A percentile compares a stretch with the other conserved stretches of the same genome.
phyloP scores from a whole-genome alignment of 2,113 vertebrate species.

The Thunnus thynnus region DNA sequence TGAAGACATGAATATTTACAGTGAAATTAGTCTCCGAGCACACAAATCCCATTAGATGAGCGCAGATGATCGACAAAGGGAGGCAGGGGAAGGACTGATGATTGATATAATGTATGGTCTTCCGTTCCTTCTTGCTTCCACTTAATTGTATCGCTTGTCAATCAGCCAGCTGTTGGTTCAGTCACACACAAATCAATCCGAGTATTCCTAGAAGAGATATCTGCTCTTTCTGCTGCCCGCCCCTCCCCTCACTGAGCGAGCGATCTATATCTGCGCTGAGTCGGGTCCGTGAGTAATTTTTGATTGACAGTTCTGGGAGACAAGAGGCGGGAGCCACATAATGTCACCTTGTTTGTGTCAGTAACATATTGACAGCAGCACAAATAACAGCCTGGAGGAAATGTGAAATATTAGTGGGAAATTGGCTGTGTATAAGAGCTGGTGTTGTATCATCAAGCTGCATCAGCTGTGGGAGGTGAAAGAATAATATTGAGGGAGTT shows the following conservation, averaged over 20 bases:
- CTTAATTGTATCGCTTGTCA: conserved; percentile 78
- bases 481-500: conserved; percentile 46
- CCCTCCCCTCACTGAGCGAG: conserved; percentile 25
- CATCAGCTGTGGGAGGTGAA: conserved; percentile 41
- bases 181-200: conserved; percentile 61
- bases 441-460: conserved; percentile 45
- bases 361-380: conserved; percentile 67
- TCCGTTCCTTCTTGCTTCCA: conserved; percentile 59
- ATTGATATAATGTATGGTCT: conserved; percentile 71
- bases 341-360: conserved; percentile 70
- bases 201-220: conserved; percentile 63
- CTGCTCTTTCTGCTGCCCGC: conserved; percentile 45
- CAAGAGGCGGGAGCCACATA: conserved; percentile 51
- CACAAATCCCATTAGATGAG: conserved; percentile 67
- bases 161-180: conserved; percentile 61
- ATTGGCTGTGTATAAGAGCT: conserved; percentile 3
- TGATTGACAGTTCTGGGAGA: conserved; percentile 69
- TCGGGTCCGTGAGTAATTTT: conserved; percentile 51
- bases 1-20: conserved; percentile 44
- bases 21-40: conserved; percentile 42
- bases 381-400: conserved; percentile 66
- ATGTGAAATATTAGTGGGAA: conserved; percentile 59
- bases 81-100: conserved; percentile 49
- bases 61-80: conserved; percentile 46
- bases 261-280: conserved; percentile 64